Evolutionary conservation across 2,113 vertebrate genomes (phyloP).

Genomic region (Campylomormyrus tamandua): DNA sequence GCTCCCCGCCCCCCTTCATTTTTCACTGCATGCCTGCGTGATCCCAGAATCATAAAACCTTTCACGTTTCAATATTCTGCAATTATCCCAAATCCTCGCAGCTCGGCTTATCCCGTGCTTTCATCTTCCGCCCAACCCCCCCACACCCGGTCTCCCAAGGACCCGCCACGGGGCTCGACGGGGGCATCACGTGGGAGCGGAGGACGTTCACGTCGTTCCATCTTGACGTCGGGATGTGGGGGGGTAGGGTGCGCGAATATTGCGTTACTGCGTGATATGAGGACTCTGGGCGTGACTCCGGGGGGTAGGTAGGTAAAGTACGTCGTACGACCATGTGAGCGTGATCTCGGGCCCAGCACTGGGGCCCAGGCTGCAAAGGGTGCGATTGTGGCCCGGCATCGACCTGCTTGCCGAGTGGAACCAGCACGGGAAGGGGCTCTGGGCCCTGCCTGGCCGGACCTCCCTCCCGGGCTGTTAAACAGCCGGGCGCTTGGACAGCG

Average conservation of each 20-base stretch:
- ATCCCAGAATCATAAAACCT: conserved; percentile 7
- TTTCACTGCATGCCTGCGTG: not conserved
- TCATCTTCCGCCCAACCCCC: not conserved
- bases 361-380: conserved; percentile 3
- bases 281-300: not conserved
- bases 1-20: not conserved
- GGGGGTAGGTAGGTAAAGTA: not conserved
- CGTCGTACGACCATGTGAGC: too few species aligned
- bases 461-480: conserved; percentile 52
- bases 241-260: not conserved
- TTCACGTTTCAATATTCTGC: conserved; percentile 15
- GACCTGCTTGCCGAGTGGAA: conserved; percentile 12
- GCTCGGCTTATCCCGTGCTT: not conserved
- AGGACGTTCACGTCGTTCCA: not conserved
- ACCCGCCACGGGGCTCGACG: not conserved
- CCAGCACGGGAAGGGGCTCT: conserved; percentile 29
- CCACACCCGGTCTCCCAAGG: not conserved
- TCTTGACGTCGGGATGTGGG: not conserved
- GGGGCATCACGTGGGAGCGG: not conserved
- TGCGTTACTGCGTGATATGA: not conserved
- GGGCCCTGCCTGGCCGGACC: conserved; percentile 37
- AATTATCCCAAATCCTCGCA: conserved; percentile 4
- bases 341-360: not conserved
- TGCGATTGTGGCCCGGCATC: not conserved
- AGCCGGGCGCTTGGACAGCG: conserved; percentile 43